Evolutionary conservation across 2,888 invertebrate species (phyloP).

Genomic region (Nymphalis c-album): DNA sequence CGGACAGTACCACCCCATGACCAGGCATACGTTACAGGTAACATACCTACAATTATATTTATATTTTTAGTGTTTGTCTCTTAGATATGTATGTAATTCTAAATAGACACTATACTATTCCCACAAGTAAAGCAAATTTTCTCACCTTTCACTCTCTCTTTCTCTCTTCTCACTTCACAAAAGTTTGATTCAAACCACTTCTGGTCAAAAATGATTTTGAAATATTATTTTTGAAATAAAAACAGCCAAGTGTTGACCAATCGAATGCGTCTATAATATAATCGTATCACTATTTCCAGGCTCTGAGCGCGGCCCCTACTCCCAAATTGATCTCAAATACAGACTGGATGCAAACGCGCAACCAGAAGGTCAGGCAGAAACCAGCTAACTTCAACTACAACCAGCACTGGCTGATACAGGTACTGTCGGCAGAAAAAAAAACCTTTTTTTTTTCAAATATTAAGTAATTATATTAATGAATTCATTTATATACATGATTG

Average conservation of each 20-base stretch:
- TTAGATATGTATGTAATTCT: too few relatives aligned
- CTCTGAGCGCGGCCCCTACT: slow-evolving; percentile 89
- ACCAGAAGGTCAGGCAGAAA: slow-evolving; percentile 66
- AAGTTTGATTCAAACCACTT: too few relatives aligned
- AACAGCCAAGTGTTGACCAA: not conserved
- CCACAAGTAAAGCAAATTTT: too few relatives aligned
- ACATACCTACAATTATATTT: not conserved
- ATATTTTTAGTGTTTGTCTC: not conserved
- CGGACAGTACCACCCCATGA: slow-evolving; percentile 84
- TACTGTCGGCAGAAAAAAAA: slow-evolving; percentile 46
- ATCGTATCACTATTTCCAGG: slow-evolving; percentile 58
- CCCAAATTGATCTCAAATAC: slow-evolving; percentile 86
- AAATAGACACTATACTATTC: too few relatives aligned
- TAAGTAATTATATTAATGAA: not conserved
- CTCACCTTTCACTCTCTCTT: too few relatives aligned
- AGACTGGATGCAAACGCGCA: slow-evolving; percentile 87
- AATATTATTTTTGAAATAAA: too few relatives aligned
- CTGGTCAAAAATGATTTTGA: too few relatives aligned
- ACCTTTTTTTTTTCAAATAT: not conserved
- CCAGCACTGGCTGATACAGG: slow-evolving; percentile 96
- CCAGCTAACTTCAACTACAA: slow-evolving; percentile 85
- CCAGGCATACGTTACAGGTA: slow-evolving; percentile 84
- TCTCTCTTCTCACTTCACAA: too few relatives aligned
- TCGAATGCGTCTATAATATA: not conserved
- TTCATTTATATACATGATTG: not conserved